Evolutionary conservation across 2,113 vertebrate species (phyloP), one percentile per base, ranked within the genome.

Genomic region (Corapipo altera): DNA sequence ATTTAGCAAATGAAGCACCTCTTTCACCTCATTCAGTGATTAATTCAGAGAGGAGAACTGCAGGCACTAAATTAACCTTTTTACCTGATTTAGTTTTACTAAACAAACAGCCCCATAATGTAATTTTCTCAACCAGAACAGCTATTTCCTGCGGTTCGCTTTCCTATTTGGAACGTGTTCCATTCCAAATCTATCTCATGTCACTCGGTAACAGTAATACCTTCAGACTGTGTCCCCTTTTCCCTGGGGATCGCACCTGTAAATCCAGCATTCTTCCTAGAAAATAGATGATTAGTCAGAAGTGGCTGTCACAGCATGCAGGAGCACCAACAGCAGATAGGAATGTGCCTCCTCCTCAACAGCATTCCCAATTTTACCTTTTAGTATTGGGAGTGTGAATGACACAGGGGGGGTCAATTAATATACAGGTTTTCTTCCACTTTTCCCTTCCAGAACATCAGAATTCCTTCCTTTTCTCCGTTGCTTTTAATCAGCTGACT

Each of bases 291-390:
- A 16, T 15, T 21, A 17, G 52, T 11, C n/a, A 75, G 65, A 81
- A 87, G 51, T 0, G 1, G 8, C 1, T 15, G 8, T 75, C 37
- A 65, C 61, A 46, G 24, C 17, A 7, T 0, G 33, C 3, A 2
- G 16, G 55, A 74, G 54, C 1, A 3, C 32, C 72, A 58, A 1
- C 9, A 80, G 78, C 24, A 39, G 44, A 3, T 2, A 17, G 14
- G 8, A 61, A 33, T 4, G 11, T 37, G 5, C 30, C 39, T 83
- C 15, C 39, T 93, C 48, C 55, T 83, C 17, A 19, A 32, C 37
- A 58, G 64, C 35, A 26, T n/a, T 82, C 57, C 88, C 58, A 28
- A 0, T 77, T 54, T 73, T 26, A 49, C 32, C 35, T 5, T 77
- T 59, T 10, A 15, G 10, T 16, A 19, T 16, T 73, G 49, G 27